phyloP scores from a whole-genome alignment of 2,797 vertebrate species.

The Sylvia borin region DNA sequence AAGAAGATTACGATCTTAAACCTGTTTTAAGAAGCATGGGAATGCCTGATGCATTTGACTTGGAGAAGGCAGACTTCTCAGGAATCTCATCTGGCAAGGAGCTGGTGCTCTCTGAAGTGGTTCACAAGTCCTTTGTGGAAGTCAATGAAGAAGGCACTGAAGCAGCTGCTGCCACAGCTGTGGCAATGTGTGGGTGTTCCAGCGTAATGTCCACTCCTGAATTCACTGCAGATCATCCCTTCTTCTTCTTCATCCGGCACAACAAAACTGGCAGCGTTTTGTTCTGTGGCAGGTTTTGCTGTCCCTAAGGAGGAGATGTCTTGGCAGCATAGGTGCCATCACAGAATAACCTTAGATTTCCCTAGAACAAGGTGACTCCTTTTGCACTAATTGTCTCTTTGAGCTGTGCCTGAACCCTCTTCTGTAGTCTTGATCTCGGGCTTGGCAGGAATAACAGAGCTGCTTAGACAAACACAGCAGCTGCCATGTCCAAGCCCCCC shows the following conservation, averaged over 20 bases:
- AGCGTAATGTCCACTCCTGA: too few relatives aligned
- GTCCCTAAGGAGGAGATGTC: slow-evolving; percentile 64
- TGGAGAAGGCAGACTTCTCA: slow-evolving; percentile 79
- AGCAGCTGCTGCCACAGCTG: slow-evolving; percentile 44
- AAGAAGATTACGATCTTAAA: too few relatives aligned
- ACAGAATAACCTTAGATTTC: neutral
- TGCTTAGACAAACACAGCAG: neutral
- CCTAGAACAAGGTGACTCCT: neutral
- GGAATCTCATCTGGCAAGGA: slow-evolving; percentile 81
- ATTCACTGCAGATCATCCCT: slow-evolving; percentile 88
- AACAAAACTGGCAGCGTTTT: slow-evolving; percentile 79
- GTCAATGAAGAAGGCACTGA: slow-evolving; percentile 76
- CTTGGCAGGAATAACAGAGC: neutral
- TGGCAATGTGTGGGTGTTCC: too few relatives aligned
- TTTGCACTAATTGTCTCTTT: neutral
- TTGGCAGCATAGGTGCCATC: neutral
- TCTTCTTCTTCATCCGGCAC: slow-evolving; percentile 91
- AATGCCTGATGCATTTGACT: slow-evolving; percentile 86
- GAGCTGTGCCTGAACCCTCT: neutral
- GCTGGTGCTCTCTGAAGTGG: slow-evolving; percentile 83
- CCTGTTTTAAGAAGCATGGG: slow-evolving; percentile 74
- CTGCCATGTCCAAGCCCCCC: neutral
- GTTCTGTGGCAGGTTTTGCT: slow-evolving; percentile 85
- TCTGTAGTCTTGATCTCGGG: fast-evolving
- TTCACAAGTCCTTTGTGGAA: slow-evolving; percentile 82